These are phyloP conservation scores for Macropodus opercularis DNA, from an alignment of 2,797 vertebrate genomes.

Conservation along the genomic window DNA sequence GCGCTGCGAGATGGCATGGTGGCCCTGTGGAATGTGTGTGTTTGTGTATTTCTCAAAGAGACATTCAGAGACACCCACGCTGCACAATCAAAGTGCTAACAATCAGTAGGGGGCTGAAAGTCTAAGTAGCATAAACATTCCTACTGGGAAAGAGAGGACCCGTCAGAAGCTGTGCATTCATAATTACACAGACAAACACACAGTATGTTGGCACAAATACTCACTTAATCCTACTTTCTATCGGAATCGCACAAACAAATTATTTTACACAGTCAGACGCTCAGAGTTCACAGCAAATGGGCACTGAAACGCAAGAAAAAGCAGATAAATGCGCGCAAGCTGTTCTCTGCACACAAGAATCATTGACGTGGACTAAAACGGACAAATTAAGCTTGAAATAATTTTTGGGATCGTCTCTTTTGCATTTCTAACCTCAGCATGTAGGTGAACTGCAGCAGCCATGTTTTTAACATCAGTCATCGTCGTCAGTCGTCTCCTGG, in stretches of 20 bases:
- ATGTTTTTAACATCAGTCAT: too few relatives aligned
- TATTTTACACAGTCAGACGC: constrained; percentile 13
- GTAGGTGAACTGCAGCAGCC: too few relatives aligned
- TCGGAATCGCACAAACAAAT: constrained; percentile 27
- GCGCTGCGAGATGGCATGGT: constrained; percentile 29
- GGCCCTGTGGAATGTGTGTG: constrained; percentile 28
- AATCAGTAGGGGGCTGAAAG: constrained; percentile 39
- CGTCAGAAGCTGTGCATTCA: constrained; percentile 31
- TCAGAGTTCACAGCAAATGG: constrained; percentile 23
- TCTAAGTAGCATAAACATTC: constrained; percentile 40
- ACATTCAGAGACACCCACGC: constrained; percentile 15
- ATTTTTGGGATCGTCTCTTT: too few relatives aligned
- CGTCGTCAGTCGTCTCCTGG: too few relatives aligned
- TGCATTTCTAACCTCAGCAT: too few relatives aligned
- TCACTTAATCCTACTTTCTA: constrained; percentile 29
- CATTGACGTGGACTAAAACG: too few relatives aligned
- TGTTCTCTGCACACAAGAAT: too few relatives aligned
- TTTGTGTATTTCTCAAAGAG: constrained; percentile 41
- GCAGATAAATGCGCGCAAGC: too few relatives aligned
- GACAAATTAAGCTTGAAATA: too few relatives aligned
- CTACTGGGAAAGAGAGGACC: constrained; percentile 9
- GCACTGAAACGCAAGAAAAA: constrained; percentile 12
- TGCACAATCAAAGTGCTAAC: constrained; percentile 46
- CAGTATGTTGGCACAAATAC: constrained; percentile 24
- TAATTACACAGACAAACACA: constrained; percentile 11